Conservation (phyloP, 2,888 invertebrate genomes). For the Andricus curvator region DNA sequence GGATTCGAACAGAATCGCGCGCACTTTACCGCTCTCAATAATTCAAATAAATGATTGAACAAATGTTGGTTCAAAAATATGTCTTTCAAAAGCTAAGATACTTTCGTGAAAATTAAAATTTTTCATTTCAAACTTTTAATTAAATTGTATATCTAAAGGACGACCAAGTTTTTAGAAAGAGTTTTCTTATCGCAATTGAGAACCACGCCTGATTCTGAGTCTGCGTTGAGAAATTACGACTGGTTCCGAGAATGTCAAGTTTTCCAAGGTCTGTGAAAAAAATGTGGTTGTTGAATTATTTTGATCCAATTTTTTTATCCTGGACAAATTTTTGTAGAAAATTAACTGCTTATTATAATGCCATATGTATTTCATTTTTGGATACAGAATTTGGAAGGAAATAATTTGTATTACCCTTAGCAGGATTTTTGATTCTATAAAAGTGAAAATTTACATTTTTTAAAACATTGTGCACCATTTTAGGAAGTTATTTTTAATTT, state of each 20-base stretch:
- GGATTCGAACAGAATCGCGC: not conserved
- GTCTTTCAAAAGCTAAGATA: conserved; percentile 40
- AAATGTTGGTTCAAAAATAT: conserved; percentile 2
- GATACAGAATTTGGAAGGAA: no score
- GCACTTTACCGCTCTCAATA: not conserved
- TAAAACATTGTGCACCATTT: no score
- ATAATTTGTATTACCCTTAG: no score
- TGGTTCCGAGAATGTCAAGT: conserved; percentile 39
- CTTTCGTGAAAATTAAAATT: conserved; percentile 13
- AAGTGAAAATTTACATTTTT: no score
- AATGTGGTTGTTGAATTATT: not conserved
- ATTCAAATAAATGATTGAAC: not conserved
- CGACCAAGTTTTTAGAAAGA: conserved; percentile 43
- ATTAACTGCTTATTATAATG: no score
- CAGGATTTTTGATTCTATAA: no score
- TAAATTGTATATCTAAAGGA: not conserved
- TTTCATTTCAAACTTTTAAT: not conserved
- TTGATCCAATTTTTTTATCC: not conserved
- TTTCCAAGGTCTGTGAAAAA: conserved; percentile 54
- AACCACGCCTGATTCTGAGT: conserved; percentile 58
- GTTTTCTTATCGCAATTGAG: conserved; percentile 50
- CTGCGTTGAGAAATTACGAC: conserved; percentile 49
- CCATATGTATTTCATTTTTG: no score
- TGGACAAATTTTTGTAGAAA: no score
- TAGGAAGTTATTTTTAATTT: no score